Percentiles rank a stretch among this genome's conserved stretches.
phyloP scores from a whole-genome alignment of 2,113 vertebrate genomes.

The Leucopsar rothschildi region DNA sequence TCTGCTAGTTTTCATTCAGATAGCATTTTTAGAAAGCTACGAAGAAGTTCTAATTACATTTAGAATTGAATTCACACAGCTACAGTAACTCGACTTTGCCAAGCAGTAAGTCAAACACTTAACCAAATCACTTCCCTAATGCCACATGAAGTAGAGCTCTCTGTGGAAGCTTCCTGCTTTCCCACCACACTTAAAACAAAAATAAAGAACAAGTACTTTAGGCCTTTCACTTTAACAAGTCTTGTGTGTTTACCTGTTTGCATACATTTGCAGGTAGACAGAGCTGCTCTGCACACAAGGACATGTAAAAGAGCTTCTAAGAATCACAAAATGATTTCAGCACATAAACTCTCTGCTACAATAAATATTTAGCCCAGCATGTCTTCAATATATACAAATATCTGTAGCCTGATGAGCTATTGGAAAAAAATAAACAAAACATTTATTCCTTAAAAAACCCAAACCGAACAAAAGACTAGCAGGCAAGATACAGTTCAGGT shows the following conservation, averaged over 20 bases:
- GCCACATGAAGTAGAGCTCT: neutral
- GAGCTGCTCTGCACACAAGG: neutral
- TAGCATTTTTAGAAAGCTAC: neutral
- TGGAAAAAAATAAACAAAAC: neutral
- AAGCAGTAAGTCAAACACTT: neutral
- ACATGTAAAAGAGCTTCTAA: neutral
- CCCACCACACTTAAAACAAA: neutral
- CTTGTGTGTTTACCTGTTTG: neutral
- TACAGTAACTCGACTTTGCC: neutral
- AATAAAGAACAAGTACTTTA: neutral
- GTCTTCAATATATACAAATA: neutral
- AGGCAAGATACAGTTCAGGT: neutral
- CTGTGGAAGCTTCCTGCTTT: neutral
- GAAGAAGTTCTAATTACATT: neutral
- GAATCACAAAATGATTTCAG: neutral
- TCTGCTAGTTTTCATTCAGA: neutral
- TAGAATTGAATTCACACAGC: neutral
- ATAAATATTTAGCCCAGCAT: neutral
- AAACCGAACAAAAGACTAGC: neutral
- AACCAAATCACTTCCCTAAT: neutral
- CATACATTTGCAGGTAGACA: neutral
- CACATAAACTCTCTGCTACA: neutral
- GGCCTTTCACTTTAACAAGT: neutral
- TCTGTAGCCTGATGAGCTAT: neutral
- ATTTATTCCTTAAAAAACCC: neutral